phyloP scores from a whole-genome alignment of 2,113 vertebrate genomes.

The Mohoua ochrocephala region DNA sequence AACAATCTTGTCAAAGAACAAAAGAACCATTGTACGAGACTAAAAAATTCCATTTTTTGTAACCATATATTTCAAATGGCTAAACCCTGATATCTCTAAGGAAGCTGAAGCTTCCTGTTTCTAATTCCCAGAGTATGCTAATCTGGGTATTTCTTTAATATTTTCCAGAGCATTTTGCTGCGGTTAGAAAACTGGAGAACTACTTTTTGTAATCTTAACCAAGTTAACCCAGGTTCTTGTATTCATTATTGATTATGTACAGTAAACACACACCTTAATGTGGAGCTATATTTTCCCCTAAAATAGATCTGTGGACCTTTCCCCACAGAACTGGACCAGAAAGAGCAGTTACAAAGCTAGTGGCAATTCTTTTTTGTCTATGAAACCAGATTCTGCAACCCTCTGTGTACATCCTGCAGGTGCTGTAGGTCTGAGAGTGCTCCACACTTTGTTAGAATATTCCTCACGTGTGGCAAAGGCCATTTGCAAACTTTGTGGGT shows the following conservation, averaged over 20 bases:
- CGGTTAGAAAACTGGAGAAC: background rate
- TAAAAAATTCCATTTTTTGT: background rate
- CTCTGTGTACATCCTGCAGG: background rate
- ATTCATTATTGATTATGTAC: background rate
- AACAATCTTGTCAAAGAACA: background rate
- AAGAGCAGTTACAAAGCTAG: background rate
- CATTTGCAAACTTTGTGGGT: background rate
- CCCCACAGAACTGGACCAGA: background rate
- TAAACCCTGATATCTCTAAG: background rate
- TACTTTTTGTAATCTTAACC: background rate
- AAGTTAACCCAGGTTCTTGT: background rate
- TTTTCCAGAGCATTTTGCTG: background rate
- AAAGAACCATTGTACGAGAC: background rate
- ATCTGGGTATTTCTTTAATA: background rate
- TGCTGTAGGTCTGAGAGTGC: background rate
- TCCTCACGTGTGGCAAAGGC: background rate
- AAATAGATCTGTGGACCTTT: background rate
- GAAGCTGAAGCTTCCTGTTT: background rate
- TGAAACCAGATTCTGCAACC: background rate
- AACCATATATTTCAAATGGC: background rate
- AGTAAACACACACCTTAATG: accelerated
- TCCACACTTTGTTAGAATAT: background rate
- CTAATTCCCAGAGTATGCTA: background rate
- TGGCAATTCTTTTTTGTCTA: background rate
- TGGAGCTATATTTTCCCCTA: background rate